These are phyloP conservation scores for Phylloscopus trochiloides DNA, from an alignment of 2,113 vertebrate genomes.

Conservation along the genomic window DNA sequence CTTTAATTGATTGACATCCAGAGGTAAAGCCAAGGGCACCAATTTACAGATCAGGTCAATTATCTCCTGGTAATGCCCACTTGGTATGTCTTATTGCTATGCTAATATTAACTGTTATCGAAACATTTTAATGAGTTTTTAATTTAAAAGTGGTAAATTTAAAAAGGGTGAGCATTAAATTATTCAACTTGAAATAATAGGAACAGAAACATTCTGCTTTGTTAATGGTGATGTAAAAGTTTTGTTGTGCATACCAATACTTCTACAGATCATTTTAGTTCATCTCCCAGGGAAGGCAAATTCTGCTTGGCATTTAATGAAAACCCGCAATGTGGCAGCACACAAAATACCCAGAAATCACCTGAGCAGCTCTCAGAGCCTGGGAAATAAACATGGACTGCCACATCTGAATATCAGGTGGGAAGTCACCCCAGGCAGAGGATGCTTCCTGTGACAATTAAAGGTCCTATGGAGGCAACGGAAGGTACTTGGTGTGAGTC, in stretches of 20 bases:
- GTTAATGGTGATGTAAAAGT: slow-evolving; percentile 21
- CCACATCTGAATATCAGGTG: neutral
- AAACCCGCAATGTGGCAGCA: neutral
- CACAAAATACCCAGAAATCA: neutral
- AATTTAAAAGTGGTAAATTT: slow-evolving; percentile 65
- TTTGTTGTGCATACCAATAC: slow-evolving; percentile 43
- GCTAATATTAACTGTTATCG: slow-evolving; percentile 60
- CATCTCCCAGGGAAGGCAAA: neutral
- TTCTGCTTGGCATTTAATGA: neutral
- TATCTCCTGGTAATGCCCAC: slow-evolving; percentile 65
- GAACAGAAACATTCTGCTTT: slow-evolving; percentile 28
- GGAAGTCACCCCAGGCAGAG: neutral
- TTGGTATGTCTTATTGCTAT: slow-evolving; percentile 62
- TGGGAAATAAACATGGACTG: neutral
- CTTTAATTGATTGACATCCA: slow-evolving; percentile 69
- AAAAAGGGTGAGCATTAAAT: slow-evolving; percentile 51
- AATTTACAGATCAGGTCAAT: slow-evolving; percentile 64
- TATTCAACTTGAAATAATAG: slow-evolving; percentile 49
- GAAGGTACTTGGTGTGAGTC: neutral
- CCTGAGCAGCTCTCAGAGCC: neutral
- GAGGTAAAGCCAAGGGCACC: slow-evolving; percentile 59
- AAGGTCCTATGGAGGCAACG: fast-evolving
- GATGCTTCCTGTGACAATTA: fast-evolving
- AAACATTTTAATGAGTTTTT: slow-evolving; percentile 68
- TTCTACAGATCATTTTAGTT: neutral